Conservation (phyloP, 2,888 invertebrate genomes). For the Leptopterna dolabrata region DNA sequence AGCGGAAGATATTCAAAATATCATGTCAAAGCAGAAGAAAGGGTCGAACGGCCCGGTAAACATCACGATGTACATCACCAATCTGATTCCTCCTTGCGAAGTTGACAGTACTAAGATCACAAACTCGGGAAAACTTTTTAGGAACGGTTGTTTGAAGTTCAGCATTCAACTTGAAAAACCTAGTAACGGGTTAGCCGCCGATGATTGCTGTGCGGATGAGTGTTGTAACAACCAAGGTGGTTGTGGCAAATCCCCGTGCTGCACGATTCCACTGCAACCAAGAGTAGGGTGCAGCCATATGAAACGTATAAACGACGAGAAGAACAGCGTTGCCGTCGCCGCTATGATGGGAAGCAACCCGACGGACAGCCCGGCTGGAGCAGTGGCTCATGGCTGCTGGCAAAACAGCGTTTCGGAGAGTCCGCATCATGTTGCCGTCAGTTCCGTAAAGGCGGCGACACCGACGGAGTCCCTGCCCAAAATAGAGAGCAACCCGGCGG, state of each 20-base stretch:
- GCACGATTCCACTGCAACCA: not conserved
- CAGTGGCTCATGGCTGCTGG: not conserved
- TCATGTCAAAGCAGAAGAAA: not conserved
- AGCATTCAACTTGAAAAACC: conserved; percentile 35
- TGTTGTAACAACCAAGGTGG: not conserved
- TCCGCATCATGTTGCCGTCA: not conserved
- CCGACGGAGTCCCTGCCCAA: not conserved
- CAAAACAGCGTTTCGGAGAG: not conserved
- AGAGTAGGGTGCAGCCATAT: not conserved
- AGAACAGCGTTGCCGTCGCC: not conserved
- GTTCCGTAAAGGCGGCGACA: not conserved
- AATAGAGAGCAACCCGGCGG: not conserved
- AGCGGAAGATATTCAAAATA: not conserved
- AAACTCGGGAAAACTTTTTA: conserved; percentile 20
- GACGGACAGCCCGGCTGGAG: not conserved
- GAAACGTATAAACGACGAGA: not conserved
- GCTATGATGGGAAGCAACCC: not conserved
- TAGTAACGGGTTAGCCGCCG: not conserved
- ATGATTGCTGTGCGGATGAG: not conserved
- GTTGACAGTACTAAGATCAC: conserved; percentile 25
- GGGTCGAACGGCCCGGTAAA: not conserved
- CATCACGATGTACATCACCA: conserved; percentile 35
- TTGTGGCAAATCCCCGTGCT: not conserved
- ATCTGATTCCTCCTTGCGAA: conserved; percentile 10
- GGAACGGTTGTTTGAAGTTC: conserved; percentile 34